These are phyloP conservation scores for Charina bottae DNA, from an alignment of 2,113 vertebrate genomes.

Conservation along the genomic window DNA sequence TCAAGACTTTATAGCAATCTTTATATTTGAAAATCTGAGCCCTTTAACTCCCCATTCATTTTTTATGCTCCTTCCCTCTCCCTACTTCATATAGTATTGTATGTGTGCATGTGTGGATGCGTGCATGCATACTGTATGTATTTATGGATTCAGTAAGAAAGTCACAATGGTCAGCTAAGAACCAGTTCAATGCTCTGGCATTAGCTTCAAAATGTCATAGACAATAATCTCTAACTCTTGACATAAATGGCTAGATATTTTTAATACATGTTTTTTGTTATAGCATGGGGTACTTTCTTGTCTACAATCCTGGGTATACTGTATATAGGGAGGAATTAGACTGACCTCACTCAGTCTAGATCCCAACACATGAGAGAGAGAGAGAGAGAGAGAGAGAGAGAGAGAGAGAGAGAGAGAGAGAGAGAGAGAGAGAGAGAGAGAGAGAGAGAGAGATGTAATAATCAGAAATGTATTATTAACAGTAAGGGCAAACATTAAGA, in stretches of 20 bases:
- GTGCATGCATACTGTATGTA: not conserved
- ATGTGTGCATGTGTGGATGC: not conserved
- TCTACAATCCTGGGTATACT: not conserved
- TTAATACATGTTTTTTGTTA: conserved; percentile 1
- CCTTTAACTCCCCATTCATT: not conserved
- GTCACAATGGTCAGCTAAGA: not conserved
- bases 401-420: not conserved
- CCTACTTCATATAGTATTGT: not conserved
- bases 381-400: not conserved
- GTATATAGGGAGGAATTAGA: conserved; percentile 1
- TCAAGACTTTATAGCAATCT: not conserved
- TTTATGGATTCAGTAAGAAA: not conserved
- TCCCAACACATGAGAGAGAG: not conserved
- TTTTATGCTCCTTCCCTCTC: not conserved
- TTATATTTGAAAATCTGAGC: not conserved
- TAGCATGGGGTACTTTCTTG: not conserved
- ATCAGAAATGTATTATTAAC: not conserved
- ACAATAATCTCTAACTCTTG: conserved; percentile 18
- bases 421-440: not conserved
- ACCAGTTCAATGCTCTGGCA: conserved; percentile 29
- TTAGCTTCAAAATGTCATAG: conserved; percentile 30
- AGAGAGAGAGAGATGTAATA: not conserved
- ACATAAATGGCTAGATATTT: accelerated
- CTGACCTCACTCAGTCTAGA: not conserved
- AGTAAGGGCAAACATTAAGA: not conserved